These are phyloP conservation scores for Ptychodera flava DNA, from an alignment of 35 echinoderm and acorn worm genomes.

Conservation along the genomic window DNA sequence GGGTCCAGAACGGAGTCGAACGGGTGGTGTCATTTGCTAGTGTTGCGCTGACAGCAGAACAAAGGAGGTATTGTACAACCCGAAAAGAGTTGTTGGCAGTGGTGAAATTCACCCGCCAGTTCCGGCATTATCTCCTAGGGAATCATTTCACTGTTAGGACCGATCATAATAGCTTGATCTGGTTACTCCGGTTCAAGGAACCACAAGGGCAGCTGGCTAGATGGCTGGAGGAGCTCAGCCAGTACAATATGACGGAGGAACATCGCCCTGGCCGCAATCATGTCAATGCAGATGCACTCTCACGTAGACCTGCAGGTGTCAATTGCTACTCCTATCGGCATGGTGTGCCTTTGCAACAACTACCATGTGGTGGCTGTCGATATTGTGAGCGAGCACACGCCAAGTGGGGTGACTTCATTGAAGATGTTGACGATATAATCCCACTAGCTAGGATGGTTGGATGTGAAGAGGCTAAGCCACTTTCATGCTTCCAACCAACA, in stretches of 20 bases:
- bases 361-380: constrained; percentile 40
- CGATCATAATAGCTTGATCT: constrained; percentile 34
- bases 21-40: constrained; percentile 29
- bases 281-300: constrained; percentile 20
- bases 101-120: constrained; percentile 39
- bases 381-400: constrained; percentile 36
- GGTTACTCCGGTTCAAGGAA: constrained; percentile 26
- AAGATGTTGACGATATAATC: constrained; percentile 44
- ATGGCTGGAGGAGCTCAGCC: constrained; percentile 29
- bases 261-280: background rate
- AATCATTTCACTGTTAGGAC: constrained; percentile 15
- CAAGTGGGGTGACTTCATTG: constrained; percentile 36
- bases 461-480: too few species aligned
- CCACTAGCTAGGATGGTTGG: constrained; percentile 29
- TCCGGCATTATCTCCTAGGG: constrained; percentile 36
- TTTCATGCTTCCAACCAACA: background rate
- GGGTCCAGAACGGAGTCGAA: constrained; percentile 30
- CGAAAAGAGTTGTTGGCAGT: constrained; percentile 37
- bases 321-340: background rate
- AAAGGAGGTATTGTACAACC: constrained; percentile 33
- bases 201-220: constrained; percentile 5
- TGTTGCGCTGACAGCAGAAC: constrained; percentile 15
- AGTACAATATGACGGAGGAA: constrained; percentile 12
- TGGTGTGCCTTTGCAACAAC: background rate
- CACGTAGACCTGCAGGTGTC: background rate